phyloP scores from a whole-genome alignment of 2,113 vertebrate species.

The Rhea pennata region DNA sequence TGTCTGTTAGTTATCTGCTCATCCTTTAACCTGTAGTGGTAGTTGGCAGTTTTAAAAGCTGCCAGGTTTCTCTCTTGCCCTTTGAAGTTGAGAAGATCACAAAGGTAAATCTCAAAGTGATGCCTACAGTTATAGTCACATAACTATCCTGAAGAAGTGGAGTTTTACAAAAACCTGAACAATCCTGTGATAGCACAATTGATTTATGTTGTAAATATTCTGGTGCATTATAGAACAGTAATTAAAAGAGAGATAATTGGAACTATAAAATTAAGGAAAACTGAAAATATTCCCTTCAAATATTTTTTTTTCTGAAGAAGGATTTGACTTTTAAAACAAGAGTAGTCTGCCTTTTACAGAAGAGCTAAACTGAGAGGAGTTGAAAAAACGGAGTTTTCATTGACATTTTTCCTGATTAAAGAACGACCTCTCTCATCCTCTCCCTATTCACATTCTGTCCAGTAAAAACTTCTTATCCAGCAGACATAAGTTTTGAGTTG shows the following conservation, averaged over 20 bases:
- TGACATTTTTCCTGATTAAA: background rate
- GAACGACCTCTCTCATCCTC: background rate
- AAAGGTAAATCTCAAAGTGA: background rate
- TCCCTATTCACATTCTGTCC: background rate
- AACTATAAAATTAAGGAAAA: background rate
- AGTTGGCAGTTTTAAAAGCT: background rate
- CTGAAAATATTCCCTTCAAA: background rate
- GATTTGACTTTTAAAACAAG: background rate
- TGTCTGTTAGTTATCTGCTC: rapidly evolving
- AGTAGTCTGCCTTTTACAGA: too few species aligned
- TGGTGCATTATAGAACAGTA: background rate
- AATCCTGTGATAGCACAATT: background rate
- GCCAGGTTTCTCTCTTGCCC: background rate
- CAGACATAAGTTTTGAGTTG: background rate
- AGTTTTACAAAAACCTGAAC: background rate
- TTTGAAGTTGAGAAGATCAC: background rate
- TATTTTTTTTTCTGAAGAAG: background rate
- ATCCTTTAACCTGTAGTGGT: background rate
- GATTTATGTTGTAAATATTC: background rate
- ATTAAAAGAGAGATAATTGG: background rate
- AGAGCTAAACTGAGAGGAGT: background rate
- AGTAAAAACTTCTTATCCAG: background rate
- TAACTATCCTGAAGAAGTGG: background rate
- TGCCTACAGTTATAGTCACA: background rate
- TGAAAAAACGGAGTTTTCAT: background rate